Conservation (phyloP, 1,140 invertebrate genomes). For the Cydia strobilella region DNA sequence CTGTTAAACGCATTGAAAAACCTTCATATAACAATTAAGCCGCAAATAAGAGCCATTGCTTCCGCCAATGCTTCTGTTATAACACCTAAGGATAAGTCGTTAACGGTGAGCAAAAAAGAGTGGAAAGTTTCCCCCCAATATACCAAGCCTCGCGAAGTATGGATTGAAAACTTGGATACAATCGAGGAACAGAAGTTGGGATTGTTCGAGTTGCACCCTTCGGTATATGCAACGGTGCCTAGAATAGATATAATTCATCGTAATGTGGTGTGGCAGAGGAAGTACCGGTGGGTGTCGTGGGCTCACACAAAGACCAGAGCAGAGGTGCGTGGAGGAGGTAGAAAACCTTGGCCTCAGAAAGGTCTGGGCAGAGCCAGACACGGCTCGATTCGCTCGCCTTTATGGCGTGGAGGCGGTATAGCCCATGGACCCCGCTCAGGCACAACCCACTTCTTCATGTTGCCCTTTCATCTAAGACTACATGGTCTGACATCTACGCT, state of each 20-base stretch:
- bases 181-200: slow-evolving; percentile 90
- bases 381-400: slow-evolving; percentile 93
- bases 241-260: slow-evolving; percentile 93
- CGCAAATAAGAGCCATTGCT: slow-evolving; percentile 57
- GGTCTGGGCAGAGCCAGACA: slow-evolving; percentile 93
- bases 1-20: slow-evolving; percentile 67
- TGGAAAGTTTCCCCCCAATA: slow-evolving; percentile 78
- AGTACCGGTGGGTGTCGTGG: slow-evolving; percentile 90
- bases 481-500: slow-evolving; percentile 90
- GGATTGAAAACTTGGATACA: slow-evolving; percentile 94
- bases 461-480: slow-evolving; percentile 88
- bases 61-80: slow-evolving; percentile 39
- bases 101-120: slow-evolving; percentile 68
- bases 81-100: slow-evolving; percentile 39
- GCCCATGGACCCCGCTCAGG: slow-evolving; percentile 94
- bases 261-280: slow-evolving; percentile 94
- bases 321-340: slow-evolving; percentile 92
- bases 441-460: slow-evolving; percentile 95
- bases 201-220: slow-evolving; percentile 93
- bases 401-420: slow-evolving; percentile 90
- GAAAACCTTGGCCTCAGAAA: slow-evolving; percentile 98
- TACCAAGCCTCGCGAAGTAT: slow-evolving; percentile 88
- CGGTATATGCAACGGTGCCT: slow-evolving; percentile 90
- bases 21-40: slow-evolving; percentile 52
- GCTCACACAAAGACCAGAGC: slow-evolving; percentile 87